These are phyloP conservation scores for Neodiprion lecontei DNA, from an alignment of 1,140 invertebrate genomes.

Conservation along the genomic window DNA sequence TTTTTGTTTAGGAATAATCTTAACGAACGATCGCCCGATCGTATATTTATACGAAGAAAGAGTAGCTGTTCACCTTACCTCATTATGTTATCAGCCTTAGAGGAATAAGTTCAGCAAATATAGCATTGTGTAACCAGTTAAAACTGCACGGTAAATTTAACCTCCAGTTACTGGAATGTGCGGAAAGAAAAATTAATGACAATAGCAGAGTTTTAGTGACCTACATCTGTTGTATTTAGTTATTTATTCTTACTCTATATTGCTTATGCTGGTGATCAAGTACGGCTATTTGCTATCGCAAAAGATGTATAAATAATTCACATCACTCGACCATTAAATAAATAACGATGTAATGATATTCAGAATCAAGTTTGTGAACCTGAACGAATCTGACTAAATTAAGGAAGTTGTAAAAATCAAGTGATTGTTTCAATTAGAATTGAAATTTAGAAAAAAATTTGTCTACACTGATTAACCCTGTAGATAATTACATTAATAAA, in stretches of 20 bases:
- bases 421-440: background rate
- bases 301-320: slow-evolving; percentile 43
- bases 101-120: slow-evolving; percentile 29
- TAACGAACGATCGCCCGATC: slow-evolving; percentile 40
- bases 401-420: background rate
- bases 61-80: slow-evolving; percentile 37
- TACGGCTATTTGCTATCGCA: slow-evolving; percentile 35
- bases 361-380: background rate
- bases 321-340: slow-evolving; percentile 43
- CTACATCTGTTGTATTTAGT: slow-evolving; percentile 35
- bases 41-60: slow-evolving; percentile 44
- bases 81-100: slow-evolving; percentile 38
- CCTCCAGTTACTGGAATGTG: background rate
- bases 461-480: background rate
- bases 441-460: background rate
- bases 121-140: slow-evolving; percentile 27
- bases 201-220: slow-evolving; percentile 27
- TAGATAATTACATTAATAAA: background rate
- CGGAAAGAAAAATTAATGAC: slow-evolving; percentile 9
- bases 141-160: slow-evolving; percentile 18
- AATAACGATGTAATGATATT: slow-evolving; percentile 39
- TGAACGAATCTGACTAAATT: background rate
- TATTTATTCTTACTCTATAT: slow-evolving; percentile 39
- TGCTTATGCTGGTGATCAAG: slow-evolving; percentile 35
- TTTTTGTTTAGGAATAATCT: slow-evolving; percentile 47